Conservation (phyloP, 2,113 vertebrate species). For the Xiphorhynchus elegans region DNA sequence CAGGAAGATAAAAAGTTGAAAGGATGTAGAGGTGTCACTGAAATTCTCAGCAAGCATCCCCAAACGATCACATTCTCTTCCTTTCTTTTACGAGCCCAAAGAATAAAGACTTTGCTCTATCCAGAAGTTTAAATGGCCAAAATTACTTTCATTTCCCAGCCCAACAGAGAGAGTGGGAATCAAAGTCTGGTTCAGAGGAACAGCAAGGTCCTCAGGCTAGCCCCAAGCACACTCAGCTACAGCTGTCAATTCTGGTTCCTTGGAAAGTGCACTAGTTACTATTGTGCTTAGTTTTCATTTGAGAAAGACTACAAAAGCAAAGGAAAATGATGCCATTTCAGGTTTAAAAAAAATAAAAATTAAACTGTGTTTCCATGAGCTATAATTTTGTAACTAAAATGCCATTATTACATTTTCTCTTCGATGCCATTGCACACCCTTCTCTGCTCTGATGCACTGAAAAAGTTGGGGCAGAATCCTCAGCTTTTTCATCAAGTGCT, state of each 20-base stretch:
- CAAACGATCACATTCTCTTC: not conserved
- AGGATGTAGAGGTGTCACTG: not conserved
- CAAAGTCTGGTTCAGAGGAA: constrained; percentile 55
- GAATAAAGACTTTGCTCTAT: not conserved
- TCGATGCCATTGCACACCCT: accelerated
- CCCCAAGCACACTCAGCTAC: constrained; percentile 26
- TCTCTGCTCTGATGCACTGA: not conserved
- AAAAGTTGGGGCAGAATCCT: not conserved
- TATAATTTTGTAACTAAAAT: not conserved
- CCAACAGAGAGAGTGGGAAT: constrained; percentile 34
- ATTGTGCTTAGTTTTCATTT: not conserved
- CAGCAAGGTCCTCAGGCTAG: constrained; percentile 32
- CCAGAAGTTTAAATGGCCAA: constrained; percentile 14
- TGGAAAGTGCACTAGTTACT: not conserved
- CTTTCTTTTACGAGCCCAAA: not conserved
- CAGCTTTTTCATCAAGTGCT: not conserved
- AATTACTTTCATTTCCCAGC: constrained; percentile 30
- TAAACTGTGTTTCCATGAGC: not conserved
- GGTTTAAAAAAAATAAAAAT: not conserved
- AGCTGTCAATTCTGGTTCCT: not conserved
- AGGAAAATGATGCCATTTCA: not conserved
- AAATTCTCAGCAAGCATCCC: not conserved
- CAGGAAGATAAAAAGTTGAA: not conserved
- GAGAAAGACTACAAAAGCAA: not conserved
- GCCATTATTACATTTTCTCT: not conserved